Evolutionary conservation across 2,888 invertebrate species (phyloP), one percentile per base, ranked within the genome.

Genomic region (Platycheirus albimanus): DNA sequence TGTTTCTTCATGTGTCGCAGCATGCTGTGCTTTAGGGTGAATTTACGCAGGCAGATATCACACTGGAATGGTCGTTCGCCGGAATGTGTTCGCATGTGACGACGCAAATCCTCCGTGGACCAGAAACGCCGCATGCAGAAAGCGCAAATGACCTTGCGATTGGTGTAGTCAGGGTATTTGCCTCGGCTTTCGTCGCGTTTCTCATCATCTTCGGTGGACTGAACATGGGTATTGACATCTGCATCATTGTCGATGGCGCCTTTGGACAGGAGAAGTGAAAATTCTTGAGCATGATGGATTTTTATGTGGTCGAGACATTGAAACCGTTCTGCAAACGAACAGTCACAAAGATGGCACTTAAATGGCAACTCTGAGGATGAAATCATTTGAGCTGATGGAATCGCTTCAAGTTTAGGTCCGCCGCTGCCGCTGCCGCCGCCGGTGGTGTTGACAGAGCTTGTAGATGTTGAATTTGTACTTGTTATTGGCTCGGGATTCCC

Each of bases 1-100:
- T 98, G 98, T 90, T 97, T 98, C 92, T 97, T 97, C 86, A 97
- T 93, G 89, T 98, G 98, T 0, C 98, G 93, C 86, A 98, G 92
- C 98, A 98, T 98, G 91, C 97, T 97, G 92, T 98, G 98, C 88
- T 98, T 98, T 52, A 98, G 91, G 0, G 98, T 98, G 91, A 98
- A 98, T 84, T 96, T 93, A 5, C 97, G 93, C 38, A 95, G 92
- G 90, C 98, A 98, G 47, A 97, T 94, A 90, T 97, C 96, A 89
- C 98, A 98, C 76, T 96, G 96, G 90, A 97, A 98, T 0, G 98
- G 98, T 1, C 97, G 92, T 88, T 98, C 98, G 0, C 97, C 97
- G 0, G 96, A 96, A 89, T 98, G 98, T 0, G 97, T 98, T 17
- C 97, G 92, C 97, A 98, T 98, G 90, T 98, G 98, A 0, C 98